These are phyloP conservation scores for Lucifuga dentata DNA, from an alignment of 2,113 vertebrate genomes.

Conservation along the genomic window DNA sequence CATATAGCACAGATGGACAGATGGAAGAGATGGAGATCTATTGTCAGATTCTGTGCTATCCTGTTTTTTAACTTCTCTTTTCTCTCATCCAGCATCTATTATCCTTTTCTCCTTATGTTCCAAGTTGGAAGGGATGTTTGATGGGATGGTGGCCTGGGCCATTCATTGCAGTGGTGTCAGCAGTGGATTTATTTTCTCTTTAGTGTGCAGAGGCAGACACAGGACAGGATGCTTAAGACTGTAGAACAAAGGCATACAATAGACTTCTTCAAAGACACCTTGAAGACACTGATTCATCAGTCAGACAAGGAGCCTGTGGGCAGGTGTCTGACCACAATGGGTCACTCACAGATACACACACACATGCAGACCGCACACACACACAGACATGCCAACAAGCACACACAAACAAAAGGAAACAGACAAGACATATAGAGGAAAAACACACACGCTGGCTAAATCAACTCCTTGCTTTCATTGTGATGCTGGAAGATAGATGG, in stretches of 20 bases:
- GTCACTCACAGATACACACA: conserved; percentile 63
- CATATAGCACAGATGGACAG: conserved; percentile 20
- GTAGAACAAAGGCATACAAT: conserved; percentile 76
- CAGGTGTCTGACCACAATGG: conserved; percentile 81
- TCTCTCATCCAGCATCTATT: conserved; percentile 56
- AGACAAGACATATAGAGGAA: conserved; percentile 52
- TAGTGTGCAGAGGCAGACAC: conserved; percentile 61
- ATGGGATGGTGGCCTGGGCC: conserved; percentile 57
- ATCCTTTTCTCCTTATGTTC: conserved; percentile 50
- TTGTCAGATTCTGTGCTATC: conserved; percentile 33
- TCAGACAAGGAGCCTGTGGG: conserved; percentile 76
- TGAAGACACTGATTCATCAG: conserved; percentile 80
- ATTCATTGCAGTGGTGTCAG: conserved; percentile 68
- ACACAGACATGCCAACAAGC: no score
- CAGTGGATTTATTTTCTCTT: conserved; percentile 71
- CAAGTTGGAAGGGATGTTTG: conserved; percentile 55
- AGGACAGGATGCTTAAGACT: conserved; percentile 70
- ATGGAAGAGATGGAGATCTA: conserved; percentile 35
- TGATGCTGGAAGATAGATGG: conserved; percentile 65
- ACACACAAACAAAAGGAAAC: conserved; percentile 18
- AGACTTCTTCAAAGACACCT: conserved; percentile 80
- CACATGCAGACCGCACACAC: conserved; percentile 1
- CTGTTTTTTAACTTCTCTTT: conserved; percentile 22
- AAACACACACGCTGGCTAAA: conserved; percentile 65
- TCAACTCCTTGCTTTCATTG: conserved; percentile 66